phyloP scores from a whole-genome alignment of 2,113 vertebrate species.

The Alligator mississippiensis region DNA sequence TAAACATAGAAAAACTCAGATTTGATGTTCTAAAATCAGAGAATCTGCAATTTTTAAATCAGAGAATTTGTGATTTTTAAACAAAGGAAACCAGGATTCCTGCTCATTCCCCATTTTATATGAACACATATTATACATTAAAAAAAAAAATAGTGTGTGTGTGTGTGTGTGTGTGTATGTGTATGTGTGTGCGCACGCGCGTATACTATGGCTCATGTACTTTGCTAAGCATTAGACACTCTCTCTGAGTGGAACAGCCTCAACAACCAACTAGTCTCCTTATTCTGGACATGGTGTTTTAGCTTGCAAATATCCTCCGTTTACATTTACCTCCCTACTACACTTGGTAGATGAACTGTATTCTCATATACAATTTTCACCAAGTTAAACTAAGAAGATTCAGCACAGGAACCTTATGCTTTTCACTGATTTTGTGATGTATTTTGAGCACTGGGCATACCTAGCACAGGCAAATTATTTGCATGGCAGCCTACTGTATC shows the following conservation, averaged over 20 bases:
- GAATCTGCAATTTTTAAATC: too few relatives aligned
- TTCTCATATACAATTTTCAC: not conserved
- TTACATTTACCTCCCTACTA: not conserved
- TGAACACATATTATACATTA: not conserved
- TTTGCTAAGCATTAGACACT: not conserved
- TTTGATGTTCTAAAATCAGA: too few relatives aligned
- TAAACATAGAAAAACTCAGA: too few relatives aligned
- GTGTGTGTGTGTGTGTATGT: too few relatives aligned
- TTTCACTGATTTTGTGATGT: not conserved
- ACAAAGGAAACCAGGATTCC: too few relatives aligned
- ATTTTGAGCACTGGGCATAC: too few relatives aligned
- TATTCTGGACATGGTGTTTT: not conserved
- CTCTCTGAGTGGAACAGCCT: not conserved
- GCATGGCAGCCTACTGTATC: rapidly evolving
- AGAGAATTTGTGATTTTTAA: too few relatives aligned
- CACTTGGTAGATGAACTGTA: not conserved
- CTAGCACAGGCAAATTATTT: not conserved
- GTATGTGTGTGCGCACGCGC: too few relatives aligned
- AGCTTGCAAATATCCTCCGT: not conserved
- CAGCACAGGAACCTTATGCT: not conserved
- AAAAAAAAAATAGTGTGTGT: too few relatives aligned
- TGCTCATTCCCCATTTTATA: not conserved
- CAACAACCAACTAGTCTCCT: not conserved
- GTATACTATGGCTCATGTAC: not conserved
- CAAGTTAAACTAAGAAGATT: not conserved